These are phyloP conservation scores for Lycia hirtaria DNA, from an alignment of 2,888 invertebrate species.

Conservation along the genomic window DNA sequence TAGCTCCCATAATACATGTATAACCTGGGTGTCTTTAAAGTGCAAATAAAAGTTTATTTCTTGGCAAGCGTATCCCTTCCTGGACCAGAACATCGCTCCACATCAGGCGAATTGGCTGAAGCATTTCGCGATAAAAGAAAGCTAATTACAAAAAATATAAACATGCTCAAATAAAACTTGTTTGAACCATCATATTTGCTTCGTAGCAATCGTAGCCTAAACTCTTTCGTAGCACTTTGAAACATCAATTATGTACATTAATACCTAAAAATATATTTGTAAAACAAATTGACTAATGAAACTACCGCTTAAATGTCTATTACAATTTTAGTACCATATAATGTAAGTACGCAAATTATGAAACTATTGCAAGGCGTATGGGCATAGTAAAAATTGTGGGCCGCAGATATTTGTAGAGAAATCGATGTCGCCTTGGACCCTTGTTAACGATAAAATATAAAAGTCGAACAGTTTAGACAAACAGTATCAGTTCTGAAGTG, in stretches of 20 bases:
- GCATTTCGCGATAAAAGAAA: no score
- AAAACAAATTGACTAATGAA: constrained; percentile 8
- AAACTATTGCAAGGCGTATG: constrained; percentile 27
- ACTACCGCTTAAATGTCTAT: background rate
- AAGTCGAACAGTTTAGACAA: constrained; percentile 28
- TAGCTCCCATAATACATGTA: no score
- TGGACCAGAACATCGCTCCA: no score
- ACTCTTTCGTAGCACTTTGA: background rate
- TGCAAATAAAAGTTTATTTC: no score
- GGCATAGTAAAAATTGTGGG: constrained; percentile 24
- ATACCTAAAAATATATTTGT: background rate
- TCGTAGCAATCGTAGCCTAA: background rate
- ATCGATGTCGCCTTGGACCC: constrained; percentile 35
- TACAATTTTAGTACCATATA: background rate
- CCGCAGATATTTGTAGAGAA: constrained; percentile 28
- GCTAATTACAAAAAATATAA: no score
- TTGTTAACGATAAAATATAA: constrained; percentile 35
- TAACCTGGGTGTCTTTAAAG: no score
- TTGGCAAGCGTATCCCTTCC: no score
- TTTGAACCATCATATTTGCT: no score
- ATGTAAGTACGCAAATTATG: constrained; percentile 22
- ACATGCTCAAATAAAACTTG: no score
- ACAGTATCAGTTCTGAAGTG: constrained; percentile 30
- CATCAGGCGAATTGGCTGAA: no score
- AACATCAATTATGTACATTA: no score